phyloP scores from a whole-genome alignment of 2,888 invertebrate species.

The Galeruca laticollis region DNA sequence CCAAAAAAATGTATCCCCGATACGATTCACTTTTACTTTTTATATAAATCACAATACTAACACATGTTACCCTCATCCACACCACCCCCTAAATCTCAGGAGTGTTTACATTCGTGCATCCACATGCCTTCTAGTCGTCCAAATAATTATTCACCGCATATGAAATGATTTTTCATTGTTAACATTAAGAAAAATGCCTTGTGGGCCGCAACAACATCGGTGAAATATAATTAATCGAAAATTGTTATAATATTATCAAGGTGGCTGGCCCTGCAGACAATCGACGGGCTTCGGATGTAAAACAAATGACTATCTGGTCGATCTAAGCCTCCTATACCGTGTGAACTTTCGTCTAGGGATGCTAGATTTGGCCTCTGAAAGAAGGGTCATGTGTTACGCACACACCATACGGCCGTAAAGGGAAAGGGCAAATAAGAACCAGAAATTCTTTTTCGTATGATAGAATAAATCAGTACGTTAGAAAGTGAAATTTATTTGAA shows the following conservation, averaged over 20 bases:
- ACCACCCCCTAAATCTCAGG: slow-evolving; percentile 53
- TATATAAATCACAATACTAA: slow-evolving; percentile 53
- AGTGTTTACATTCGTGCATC: slow-evolving; percentile 52
- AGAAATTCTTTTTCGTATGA: slow-evolving; percentile 40
- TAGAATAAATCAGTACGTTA: slow-evolving; percentile 52
- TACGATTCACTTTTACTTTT: slow-evolving; percentile 54
- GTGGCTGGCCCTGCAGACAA: slow-evolving; percentile 43
- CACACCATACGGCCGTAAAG: slow-evolving; percentile 42
- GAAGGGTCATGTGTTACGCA: slow-evolving; percentile 49
- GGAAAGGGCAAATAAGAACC: slow-evolving; percentile 27
- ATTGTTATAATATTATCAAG: slow-evolving; percentile 47
- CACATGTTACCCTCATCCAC: slow-evolving; percentile 54
- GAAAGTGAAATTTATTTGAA: slow-evolving; percentile 62
- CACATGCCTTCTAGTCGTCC: slow-evolving; percentile 49
- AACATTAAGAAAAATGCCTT: slow-evolving; percentile 16
- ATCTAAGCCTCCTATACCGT: slow-evolving; percentile 57
- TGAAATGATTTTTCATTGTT: slow-evolving; percentile 7
- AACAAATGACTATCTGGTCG: slow-evolving; percentile 58
- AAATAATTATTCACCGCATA: slow-evolving; percentile 33
- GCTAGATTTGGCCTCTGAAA: slow-evolving; percentile 44
- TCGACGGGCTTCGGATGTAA: slow-evolving; percentile 48
- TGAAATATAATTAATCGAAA: slow-evolving; percentile 46
- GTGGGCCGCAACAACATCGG: slow-evolving; percentile 12
- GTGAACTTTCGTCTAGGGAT: slow-evolving; percentile 61
- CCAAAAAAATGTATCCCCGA: slow-evolving; percentile 51